Conservation (phyloP, 1,140 invertebrate genomes). For the Tetraneura akinire region DNA sequence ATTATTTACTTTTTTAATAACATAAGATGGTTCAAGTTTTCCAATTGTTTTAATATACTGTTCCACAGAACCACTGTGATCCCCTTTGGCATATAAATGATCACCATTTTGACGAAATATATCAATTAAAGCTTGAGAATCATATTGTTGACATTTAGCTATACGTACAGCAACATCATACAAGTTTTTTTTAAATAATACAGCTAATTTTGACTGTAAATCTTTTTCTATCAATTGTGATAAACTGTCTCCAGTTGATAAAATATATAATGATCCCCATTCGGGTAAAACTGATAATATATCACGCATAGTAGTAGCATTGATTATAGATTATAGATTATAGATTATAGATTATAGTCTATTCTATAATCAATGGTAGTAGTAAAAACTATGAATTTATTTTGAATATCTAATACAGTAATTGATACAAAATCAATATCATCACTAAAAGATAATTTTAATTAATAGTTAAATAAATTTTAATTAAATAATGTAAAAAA, state of each 20-base stretch:
- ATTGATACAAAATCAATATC: slow-evolving; percentile 63
- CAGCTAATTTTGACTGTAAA: slow-evolving; percentile 82
- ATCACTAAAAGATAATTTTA: slow-evolving; percentile 25
- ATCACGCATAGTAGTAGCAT: slow-evolving; percentile 66
- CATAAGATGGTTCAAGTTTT: slow-evolving; percentile 88
- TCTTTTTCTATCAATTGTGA: slow-evolving; percentile 88
- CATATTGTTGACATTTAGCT: slow-evolving; percentile 88
- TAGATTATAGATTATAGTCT: no score
- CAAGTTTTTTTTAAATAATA: slow-evolving; percentile 92
- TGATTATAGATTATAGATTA: no score
- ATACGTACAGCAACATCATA: slow-evolving; percentile 90
- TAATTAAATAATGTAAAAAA: no score
- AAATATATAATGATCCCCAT: slow-evolving; percentile 86
- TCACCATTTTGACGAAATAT: slow-evolving; percentile 93
- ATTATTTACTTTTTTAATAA: slow-evolving; percentile 75
- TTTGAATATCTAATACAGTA: slow-evolving; percentile 87
- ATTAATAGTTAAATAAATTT: background rate
- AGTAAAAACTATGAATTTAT: slow-evolving; percentile 88
- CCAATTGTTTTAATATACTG: slow-evolving; percentile 95
- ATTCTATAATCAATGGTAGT: no score
- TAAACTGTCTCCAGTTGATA: slow-evolving; percentile 72
- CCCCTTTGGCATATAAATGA: slow-evolving; percentile 88
- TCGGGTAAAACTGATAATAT: slow-evolving; percentile 81
- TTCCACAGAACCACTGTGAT: slow-evolving; percentile 85
- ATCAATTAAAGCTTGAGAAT: slow-evolving; percentile 81